Percentiles rank a stretch among this genome's conserved stretches.
phyloP scores from a whole-genome alignment of 2,797 vertebrate genomes.

The Sarcoramphus papa region DNA sequence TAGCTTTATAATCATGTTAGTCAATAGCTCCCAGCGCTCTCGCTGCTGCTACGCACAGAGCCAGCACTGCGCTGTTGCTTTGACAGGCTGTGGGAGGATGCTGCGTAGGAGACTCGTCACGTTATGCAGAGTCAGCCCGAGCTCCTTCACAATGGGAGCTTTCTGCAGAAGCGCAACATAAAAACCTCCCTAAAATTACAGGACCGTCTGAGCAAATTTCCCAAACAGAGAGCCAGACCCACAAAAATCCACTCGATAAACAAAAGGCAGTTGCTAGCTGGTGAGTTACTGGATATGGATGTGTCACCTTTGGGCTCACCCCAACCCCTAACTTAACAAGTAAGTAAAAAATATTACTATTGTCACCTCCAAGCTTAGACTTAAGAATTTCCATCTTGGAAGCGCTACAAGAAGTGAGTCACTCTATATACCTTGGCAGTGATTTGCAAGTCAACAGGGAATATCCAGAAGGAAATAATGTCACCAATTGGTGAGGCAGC shows the following conservation, averaged over 20 bases:
- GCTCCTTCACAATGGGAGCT: constrained; percentile 32
- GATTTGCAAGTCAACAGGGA: constrained; percentile 23
- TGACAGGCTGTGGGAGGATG: constrained; percentile 41
- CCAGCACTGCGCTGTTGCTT: not conserved
- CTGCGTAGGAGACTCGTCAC: not conserved
- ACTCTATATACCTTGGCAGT: constrained; percentile 49
- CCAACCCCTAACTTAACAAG: not conserved
- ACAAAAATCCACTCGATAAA: not conserved
- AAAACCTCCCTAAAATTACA: constrained; percentile 16
- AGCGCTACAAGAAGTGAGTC: constrained; percentile 44
- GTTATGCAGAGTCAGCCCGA: constrained; percentile 11
- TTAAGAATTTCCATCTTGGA: constrained; percentile 39
- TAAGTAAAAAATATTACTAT: not conserved
- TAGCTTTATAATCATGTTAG: not conserved
- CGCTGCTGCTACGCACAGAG: not conserved
- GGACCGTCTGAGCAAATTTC: not conserved
- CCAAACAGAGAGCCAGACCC: not conserved
- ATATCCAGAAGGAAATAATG: constrained; percentile 50
- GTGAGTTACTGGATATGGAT: not conserved
- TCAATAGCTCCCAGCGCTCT: constrained; percentile 46
- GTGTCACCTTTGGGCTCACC: not conserved
- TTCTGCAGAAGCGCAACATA: not conserved
- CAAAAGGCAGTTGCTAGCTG: not conserved
- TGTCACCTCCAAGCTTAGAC: constrained; percentile 1
- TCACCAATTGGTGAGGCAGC: constrained; percentile 31